Evolutionary conservation across 2,113 vertebrate species (phyloP).

Genomic region (Entelurus aequoreus): DNA sequence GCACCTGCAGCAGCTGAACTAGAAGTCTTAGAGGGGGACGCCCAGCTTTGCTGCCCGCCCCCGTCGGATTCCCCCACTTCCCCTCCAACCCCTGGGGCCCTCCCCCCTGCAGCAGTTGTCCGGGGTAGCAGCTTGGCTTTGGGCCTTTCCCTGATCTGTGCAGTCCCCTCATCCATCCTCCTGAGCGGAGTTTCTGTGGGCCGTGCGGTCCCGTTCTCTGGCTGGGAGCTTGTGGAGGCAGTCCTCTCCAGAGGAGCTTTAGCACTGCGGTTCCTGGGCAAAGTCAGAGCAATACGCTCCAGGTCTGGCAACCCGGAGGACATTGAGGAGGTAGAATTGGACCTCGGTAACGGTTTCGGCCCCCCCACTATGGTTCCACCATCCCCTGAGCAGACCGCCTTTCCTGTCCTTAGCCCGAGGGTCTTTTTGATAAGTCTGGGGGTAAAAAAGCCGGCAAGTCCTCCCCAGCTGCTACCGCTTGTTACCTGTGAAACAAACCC

Average conservation of each 20-base stretch:
- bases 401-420: conserved; percentile 88
- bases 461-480: conserved; percentile 84
- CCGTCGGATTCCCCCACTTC: conserved; percentile 60
- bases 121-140: conserved; percentile 92
- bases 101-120: conserved; percentile 64
- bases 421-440: conserved; percentile 98
- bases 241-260: conserved; percentile 92
- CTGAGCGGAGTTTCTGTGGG: conserved; percentile 73
- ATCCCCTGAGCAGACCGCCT: conserved; percentile 81
- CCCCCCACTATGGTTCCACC: conserved; percentile 49
- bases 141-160: conserved; percentile 86
- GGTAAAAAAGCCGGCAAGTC: conserved; percentile 95
- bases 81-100: conserved; percentile 66
- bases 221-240: conserved; percentile 87
- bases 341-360: conserved; percentile 92
- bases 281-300: conserved; percentile 94
- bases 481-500: conserved; percentile 72
- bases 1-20: conserved; percentile 61
- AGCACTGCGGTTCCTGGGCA: conserved; percentile 91
- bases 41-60: conserved; percentile 74
- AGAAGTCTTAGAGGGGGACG: conserved; percentile 81
- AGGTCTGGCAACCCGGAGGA: conserved; percentile 92
- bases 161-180: conserved; percentile 84
- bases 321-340: conserved; percentile 99
- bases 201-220: conserved; percentile 80